Evolutionary conservation across 2,797 vertebrate genomes (phyloP).

Genomic region (Numenius phaeopus): DNA sequence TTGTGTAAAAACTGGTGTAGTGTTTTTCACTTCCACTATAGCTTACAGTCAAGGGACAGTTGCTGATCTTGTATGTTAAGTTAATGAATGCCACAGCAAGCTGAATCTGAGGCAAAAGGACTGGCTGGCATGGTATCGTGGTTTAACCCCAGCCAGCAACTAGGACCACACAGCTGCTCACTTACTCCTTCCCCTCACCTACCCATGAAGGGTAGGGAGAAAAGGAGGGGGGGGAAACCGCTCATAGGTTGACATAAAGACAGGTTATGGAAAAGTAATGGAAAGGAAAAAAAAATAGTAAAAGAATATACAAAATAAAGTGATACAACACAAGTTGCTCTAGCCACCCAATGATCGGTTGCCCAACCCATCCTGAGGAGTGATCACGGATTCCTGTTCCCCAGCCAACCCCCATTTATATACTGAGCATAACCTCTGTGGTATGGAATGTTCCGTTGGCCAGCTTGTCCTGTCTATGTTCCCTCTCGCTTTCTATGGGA

Average conservation of each 20-base stretch:
- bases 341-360: neutral
- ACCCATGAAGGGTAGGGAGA: neutral
- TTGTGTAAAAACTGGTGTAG: neutral
- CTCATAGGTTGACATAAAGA: neutral
- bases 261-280: neutral
- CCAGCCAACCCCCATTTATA: neutral
- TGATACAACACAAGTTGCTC: neutral
- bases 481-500: neutral
- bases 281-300: neutral
- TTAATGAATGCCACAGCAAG: neutral
- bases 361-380: neutral
- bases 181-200: neutral
- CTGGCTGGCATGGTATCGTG: neutral
- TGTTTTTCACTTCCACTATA: neutral
- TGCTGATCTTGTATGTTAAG: neutral
- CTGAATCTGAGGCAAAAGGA: neutral
- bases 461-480: neutral
- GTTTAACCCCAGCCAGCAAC: neutral
- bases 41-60: neutral
- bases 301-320: neutral
- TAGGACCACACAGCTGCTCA: neutral
- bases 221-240: neutral
- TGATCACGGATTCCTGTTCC: neutral
- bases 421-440: neutral
- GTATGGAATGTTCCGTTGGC: neutral